phyloP scores from a whole-genome alignment of 2,113 vertebrate species.

The Loxodonta africana region DNA sequence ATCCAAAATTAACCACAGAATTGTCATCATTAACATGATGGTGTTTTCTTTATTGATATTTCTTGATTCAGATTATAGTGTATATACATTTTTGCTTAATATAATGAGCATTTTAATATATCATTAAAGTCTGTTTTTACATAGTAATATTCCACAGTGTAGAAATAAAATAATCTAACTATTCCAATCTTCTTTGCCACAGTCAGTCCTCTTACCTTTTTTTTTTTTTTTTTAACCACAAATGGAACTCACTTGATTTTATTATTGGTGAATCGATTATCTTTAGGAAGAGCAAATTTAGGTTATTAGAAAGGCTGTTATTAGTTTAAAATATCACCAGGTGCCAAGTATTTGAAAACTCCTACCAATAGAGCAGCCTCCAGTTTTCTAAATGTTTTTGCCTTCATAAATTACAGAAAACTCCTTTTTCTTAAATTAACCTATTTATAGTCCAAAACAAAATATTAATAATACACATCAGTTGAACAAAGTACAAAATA shows the following conservation, averaged over 20 bases:
- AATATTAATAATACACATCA: background rate
- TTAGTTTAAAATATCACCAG: slow-evolving; percentile 33
- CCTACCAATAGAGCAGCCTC: background rate
- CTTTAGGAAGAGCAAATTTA: slow-evolving; percentile 24
- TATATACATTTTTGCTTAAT: background rate
- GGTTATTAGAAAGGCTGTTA: slow-evolving; percentile 7
- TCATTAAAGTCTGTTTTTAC: slow-evolving; percentile 29
- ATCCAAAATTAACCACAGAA: background rate
- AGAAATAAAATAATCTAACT: slow-evolving; percentile 23
- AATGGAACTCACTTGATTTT: background rate
- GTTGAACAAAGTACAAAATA: background rate
- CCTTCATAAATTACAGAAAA: background rate
- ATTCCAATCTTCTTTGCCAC: background rate
- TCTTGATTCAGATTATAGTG: background rate
- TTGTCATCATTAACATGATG: background rate
- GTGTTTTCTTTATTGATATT: background rate
- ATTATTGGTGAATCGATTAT: slow-evolving; percentile 12
- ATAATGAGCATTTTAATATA: background rate
- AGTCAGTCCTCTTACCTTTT: background rate
- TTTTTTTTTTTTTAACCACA: background rate
- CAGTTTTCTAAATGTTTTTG: slow-evolving; percentile 27
- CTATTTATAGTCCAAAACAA: slow-evolving; percentile 25
- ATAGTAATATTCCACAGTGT: background rate
- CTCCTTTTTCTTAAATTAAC: background rate
- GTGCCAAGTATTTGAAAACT: background rate